These are phyloP conservation scores for Halcyon smyrnensis DNA, from an alignment of 2,797 vertebrate genomes.

Conservation along the genomic window DNA sequence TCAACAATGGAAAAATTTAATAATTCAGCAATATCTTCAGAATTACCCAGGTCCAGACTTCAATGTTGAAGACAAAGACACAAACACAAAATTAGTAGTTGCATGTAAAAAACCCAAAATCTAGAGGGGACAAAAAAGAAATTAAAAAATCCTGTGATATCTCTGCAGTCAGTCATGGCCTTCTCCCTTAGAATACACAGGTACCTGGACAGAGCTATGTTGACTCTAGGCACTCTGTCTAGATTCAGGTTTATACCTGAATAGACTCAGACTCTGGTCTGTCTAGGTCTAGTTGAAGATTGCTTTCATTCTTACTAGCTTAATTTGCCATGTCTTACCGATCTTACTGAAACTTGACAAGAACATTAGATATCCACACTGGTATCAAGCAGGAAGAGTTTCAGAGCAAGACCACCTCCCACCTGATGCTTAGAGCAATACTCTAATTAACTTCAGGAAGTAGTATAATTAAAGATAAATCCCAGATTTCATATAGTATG, in stretches of 20 bases:
- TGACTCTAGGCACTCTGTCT: not conserved
- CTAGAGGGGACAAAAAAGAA: not conserved
- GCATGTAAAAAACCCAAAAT: not conserved
- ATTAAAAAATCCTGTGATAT: not conserved
- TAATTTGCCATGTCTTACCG: not conserved
- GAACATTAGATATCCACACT: not conserved
- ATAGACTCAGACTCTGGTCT: not conserved
- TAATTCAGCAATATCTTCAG: not conserved
- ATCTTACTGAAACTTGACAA: not conserved
- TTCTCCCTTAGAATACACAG: not conserved
- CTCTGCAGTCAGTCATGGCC: not conserved
- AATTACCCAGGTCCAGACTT: not conserved
- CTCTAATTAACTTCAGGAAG: not conserved
- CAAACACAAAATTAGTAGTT: not conserved
- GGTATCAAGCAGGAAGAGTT: not conserved
- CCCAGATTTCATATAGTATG: not conserved
- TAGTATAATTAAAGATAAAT: not conserved
- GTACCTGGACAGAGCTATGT: not conserved
- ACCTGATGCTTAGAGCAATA: not conserved
- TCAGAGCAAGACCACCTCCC: not conserved
- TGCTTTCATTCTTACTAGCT: not conserved
- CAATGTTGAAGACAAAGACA: not conserved
- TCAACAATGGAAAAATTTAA: not conserved
- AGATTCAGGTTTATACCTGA: not conserved
- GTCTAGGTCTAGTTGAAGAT: not conserved